phyloP scores from a whole-genome alignment of 2,113 vertebrate genomes.

The Grammomys surdaster region DNA sequence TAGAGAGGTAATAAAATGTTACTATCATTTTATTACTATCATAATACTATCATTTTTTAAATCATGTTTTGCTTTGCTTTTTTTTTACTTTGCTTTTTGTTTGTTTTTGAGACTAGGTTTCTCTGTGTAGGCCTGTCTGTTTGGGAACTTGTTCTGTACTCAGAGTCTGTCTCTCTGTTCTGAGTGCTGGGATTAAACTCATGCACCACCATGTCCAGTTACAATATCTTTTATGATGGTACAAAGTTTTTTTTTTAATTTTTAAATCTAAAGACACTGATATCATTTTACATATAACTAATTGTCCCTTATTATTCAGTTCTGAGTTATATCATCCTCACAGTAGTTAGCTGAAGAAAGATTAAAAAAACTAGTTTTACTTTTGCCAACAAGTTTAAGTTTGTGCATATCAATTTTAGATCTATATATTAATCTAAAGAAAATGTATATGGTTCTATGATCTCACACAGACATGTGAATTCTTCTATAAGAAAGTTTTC shows the following conservation, averaged over 20 bases:
- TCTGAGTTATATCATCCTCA: neutral
- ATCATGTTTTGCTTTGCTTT: neutral
- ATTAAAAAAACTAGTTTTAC: neutral
- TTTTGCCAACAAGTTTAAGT: slow-evolving; percentile 27
- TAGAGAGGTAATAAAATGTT: neutral
- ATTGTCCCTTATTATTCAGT: slow-evolving; percentile 2
- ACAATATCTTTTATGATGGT: neutral
- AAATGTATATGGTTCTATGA: neutral
- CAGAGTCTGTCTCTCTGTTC: too few relatives aligned
- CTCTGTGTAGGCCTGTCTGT: neutral
- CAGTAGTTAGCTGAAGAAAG: slow-evolving; percentile 42
- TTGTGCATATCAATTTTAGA: neutral
- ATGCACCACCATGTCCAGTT: neutral
- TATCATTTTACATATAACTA: neutral
- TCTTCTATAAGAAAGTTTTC: neutral
- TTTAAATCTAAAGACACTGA: slow-evolving; percentile 13
- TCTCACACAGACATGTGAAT: neutral
- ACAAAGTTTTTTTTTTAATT: neutral
- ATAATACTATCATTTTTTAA: neutral
- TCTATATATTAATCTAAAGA: neutral
- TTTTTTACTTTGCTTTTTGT: neutral
- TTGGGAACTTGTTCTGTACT: neutral
- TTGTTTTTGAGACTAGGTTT: neutral
- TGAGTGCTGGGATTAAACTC: neutral
- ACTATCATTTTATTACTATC: neutral